Base-by-base conservation (phyloP, 2,113 vertebrate species). In the Tragelaphus imberbis region DNA sequence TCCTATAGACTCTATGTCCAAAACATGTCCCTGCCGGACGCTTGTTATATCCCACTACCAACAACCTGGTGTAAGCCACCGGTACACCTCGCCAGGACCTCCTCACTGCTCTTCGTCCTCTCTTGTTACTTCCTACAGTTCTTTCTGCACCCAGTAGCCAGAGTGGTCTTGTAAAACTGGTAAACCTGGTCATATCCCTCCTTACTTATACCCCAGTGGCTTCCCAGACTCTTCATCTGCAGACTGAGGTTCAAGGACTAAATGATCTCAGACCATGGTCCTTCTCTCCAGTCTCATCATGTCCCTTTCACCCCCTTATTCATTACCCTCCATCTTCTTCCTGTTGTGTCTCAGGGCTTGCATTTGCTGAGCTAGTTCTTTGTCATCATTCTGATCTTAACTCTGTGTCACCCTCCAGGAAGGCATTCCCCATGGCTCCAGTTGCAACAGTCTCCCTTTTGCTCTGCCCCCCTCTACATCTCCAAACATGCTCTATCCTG, bases 161-260 rank as follows among this genome's bases (percentile, higher is more conserved):
- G 65, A 75, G 16, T 7, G 47, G 75, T n/a, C 68, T 59, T 88
- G 79, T 58, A n/a, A 71, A 93, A 19, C 36, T 40, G 68, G n/a
- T 58, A 10, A 58, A 77, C 17, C 11, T 77, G 47, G 33, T 53
- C 44, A 16, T 17, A 7, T 44, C 44, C 7, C 44, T 63, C 23
- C 56, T 96, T 81, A 59, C 84, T 95, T 44, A 82, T 44, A 68
- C 0, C 4, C 33, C 63, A 56, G 30, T 59, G 40, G 47, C 40
- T 61, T 97, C 15, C 51, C 28, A 55, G 40, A 71, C 44, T 25
- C 51, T 91, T 79, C 86, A 87, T 44, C 40, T 84, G 1, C 21
- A 89, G 53, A 27, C n/a, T 88, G 23, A 88, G 87, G 63, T 28
- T 88, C 40, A 56, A 88, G 79, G 44, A 49, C 75, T 94, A 16